A percentile compares a stretch with the other conserved stretches of the same genome.
phyloP scores from a whole-genome alignment of 2,888 invertebrate genomes.

The Drosophila koepferae region DNA sequence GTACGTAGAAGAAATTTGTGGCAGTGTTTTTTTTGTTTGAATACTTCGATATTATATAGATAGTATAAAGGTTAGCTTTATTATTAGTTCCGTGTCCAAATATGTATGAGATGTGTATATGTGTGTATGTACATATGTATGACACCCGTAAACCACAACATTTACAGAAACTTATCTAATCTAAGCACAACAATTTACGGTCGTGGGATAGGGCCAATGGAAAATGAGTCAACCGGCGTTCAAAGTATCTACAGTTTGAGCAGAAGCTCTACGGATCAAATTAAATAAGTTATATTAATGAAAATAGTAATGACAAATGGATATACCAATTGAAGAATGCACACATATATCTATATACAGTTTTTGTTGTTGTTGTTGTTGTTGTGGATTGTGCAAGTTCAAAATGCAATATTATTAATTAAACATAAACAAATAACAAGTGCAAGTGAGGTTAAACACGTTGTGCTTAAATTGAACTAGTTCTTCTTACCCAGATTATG shows the following conservation, averaged over 20 bases:
- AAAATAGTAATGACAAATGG: background rate
- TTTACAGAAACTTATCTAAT: constrained; percentile 45
- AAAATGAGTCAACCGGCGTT: constrained; percentile 49
- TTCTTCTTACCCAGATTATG: constrained; percentile 30
- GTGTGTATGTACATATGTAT: constrained; percentile 30
- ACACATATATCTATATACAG: background rate
- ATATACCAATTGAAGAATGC: constrained; percentile 3
- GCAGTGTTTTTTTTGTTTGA: constrained; percentile 35
- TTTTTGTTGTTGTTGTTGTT: background rate
- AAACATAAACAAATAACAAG: constrained; percentile 22
- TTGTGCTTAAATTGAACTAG: background rate
- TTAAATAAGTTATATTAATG: constrained; percentile 13
- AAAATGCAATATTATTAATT: background rate
- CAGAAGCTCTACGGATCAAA: constrained; percentile 4
- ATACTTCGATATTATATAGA: constrained; percentile 26
- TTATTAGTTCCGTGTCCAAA: constrained; percentile 40
- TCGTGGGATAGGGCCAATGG: background rate
- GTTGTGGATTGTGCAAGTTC: background rate
- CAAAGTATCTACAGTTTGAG: constrained; percentile 26
- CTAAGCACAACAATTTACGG: constrained; percentile 24
- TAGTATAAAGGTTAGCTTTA: constrained; percentile 31
- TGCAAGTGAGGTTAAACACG: constrained; percentile 44
- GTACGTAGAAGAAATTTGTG: constrained; percentile 72
- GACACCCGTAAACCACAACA: constrained; percentile 30
- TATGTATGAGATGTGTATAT: constrained; percentile 7